Conservation (phyloP, 2,797 vertebrate genomes). For the Danio kyathit region DNA sequence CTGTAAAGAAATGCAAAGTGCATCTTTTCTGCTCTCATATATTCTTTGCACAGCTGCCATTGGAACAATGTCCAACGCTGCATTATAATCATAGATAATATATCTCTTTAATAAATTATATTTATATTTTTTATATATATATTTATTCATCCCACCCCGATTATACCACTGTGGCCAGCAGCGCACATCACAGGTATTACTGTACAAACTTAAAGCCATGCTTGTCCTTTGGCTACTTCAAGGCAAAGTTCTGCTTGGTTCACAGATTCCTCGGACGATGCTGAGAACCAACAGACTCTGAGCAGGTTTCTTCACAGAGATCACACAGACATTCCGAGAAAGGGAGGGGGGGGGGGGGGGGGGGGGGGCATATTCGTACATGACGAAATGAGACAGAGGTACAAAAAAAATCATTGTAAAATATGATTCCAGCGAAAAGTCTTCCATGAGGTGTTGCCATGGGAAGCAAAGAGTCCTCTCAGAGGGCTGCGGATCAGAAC, state of each 20-base stretch:
- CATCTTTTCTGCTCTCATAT: constrained; percentile 62
- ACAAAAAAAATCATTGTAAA: constrained; percentile 71
- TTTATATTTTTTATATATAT: constrained; percentile 72
- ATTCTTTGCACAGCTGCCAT: constrained; percentile 57
- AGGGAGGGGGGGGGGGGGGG: constrained; percentile 7
- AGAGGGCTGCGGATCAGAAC: constrained; percentile 68
- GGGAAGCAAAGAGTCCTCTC: constrained; percentile 70
- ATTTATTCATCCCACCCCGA: constrained; percentile 69
- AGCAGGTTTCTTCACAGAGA: constrained; percentile 65
- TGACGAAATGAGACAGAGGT: constrained; percentile 65
- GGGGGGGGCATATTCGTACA: constrained; percentile 69
- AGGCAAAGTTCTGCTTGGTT: constrained; percentile 52
- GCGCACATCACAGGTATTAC: constrained; percentile 67
- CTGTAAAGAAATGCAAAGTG: constrained; percentile 72
- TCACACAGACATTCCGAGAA: constrained; percentile 65
- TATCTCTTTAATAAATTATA: constrained; percentile 89
- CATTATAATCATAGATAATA: constrained; percentile 79
- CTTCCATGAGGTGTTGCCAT: constrained; percentile 68
- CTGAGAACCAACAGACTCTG: constrained; percentile 57
- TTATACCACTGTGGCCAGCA: constrained; percentile 67
- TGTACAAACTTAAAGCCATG: constrained; percentile 71
- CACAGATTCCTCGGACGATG: constrained; percentile 34
- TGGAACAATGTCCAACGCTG: constrained; percentile 68
- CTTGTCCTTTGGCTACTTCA: constrained; percentile 51
- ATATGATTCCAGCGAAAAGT: constrained; percentile 68